These are phyloP conservation scores for Micromys minutus DNA, from an alignment of 2,113 vertebrate species.

Conservation along the genomic window DNA sequence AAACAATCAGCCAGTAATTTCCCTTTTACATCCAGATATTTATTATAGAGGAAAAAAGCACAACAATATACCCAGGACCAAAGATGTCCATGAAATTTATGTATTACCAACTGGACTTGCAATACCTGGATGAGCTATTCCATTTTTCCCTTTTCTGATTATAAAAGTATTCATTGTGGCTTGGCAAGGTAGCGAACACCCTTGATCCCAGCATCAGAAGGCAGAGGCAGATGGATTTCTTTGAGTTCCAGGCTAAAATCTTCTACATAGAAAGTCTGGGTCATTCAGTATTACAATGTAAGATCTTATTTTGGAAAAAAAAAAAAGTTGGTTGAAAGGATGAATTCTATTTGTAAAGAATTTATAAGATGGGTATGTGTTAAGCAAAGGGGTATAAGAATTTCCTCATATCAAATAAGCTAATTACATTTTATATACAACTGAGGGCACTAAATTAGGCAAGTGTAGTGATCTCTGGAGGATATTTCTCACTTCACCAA, in stretches of 20 bases:
- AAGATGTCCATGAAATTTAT: constrained; percentile 28
- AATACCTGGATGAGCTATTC: not conserved
- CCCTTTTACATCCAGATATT: not conserved
- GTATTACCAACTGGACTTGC: constrained; percentile 10
- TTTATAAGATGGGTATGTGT: not conserved
- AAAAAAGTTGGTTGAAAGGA: not conserved
- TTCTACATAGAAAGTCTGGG: not conserved
- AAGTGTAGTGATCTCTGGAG: not conserved
- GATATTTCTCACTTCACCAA: not conserved
- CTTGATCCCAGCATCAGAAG: not conserved
- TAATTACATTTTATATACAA: not conserved
- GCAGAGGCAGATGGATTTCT: not conserved
- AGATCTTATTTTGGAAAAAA: not conserved
- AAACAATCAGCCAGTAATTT: constrained; percentile 1
- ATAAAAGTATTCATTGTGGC: not conserved
- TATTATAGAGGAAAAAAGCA: not conserved
- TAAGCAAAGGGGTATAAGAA: not conserved
- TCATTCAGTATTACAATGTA: not conserved
- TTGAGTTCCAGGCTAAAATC: not conserved
- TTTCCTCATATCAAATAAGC: not conserved
- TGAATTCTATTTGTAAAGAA: not conserved
- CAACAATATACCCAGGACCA: constrained; percentile 12
- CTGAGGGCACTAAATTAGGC: not conserved
- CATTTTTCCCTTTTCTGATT: not conserved
- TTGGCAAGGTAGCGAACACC: not conserved